Percentiles rank a stretch among this genome's conserved stretches.
These are phyloP conservation scores for Tursiops truncatus DNA, from an alignment of 2,113 vertebrate genomes.

Conservation along the genomic window DNA sequence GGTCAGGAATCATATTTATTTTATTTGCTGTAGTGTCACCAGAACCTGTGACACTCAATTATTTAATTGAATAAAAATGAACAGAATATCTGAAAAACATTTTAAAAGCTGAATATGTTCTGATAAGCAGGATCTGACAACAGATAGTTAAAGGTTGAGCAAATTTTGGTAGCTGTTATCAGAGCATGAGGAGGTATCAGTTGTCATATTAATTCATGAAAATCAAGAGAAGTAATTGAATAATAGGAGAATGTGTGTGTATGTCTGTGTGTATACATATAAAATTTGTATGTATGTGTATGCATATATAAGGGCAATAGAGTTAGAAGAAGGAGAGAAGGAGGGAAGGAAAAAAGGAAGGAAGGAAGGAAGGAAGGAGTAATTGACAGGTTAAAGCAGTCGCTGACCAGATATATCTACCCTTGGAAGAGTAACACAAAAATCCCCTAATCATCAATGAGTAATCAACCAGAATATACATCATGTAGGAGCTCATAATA, in stretches of 20 bases:
- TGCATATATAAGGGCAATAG: background rate
- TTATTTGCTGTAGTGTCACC: slow-evolving; percentile 24
- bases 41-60: background rate
- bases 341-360: background rate
- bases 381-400: background rate
- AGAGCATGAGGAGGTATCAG: background rate
- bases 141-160: background rate
- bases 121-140: background rate
- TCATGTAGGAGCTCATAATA: background rate
- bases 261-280: background rate
- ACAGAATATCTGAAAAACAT: background rate
- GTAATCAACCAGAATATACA: background rate
- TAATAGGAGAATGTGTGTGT: background rate
- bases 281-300: background rate
- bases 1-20: slow-evolving; percentile 16
- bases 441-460: background rate
- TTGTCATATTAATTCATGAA: background rate
- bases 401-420: background rate
- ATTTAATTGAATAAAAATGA: slow-evolving; percentile 39
- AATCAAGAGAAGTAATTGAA: slow-evolving; percentile 10
- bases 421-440: background rate
- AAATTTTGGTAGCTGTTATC: slow-evolving; percentile 28
- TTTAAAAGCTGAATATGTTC: background rate
- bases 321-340: background rate
- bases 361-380: background rate